Evolutionary conservation across 1,140 invertebrate species (phyloP).

Genomic region (Drosophila melanogaster): Release_6_plus_ISO1_MT NC_004354.4:15013501-15014000

Average conservation of each 20-base stretch:
- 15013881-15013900: constrained; percentile 92
- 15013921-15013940: constrained; percentile 91
- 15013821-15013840: constrained; percentile 95
- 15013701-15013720: constrained; percentile 71
- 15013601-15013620: constrained; percentile 84
- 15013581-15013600: constrained; percentile 37
- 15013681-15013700: constrained; percentile 93
- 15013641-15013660: constrained; percentile 96
- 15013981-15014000: not conserved
- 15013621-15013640: constrained; percentile 96
- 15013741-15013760: constrained; percentile 11
- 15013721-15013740: constrained; percentile 41
- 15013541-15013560: constrained; percentile 32
- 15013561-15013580: constrained; percentile 10
- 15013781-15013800: constrained; percentile 89
- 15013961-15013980: constrained; percentile 94
- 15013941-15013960: constrained; percentile 92
- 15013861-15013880: constrained; percentile 92
- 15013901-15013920: constrained; percentile 92
- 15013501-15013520: constrained; percentile 97
- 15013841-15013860: constrained; percentile 85
- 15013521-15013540: constrained; percentile 86
- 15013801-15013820: constrained; percentile 94
- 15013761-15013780: constrained; percentile 45
- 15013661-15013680: constrained; percentile 95